Percentiles rank a stretch among this genome's conserved stretches.
phyloP scores from a whole-genome alignment of 2,888 invertebrate species.

The Acleris sparsana region DNA sequence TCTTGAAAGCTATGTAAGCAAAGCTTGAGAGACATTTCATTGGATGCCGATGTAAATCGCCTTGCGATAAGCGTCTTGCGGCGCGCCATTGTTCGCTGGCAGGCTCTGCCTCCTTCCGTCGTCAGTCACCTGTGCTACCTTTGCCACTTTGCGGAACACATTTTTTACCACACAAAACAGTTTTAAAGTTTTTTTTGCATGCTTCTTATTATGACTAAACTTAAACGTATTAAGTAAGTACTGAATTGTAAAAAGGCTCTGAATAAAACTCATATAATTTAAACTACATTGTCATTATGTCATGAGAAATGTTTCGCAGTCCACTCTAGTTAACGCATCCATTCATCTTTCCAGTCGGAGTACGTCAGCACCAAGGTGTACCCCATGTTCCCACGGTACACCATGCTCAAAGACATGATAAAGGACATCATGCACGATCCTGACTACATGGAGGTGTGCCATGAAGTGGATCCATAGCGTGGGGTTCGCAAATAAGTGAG shows the following conservation, averaged over 20 bases:
- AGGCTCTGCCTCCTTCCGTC: constrained; percentile 13
- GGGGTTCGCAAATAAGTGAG: constrained; percentile 83
- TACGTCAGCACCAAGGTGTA: constrained; percentile 96
- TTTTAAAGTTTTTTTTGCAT: too few species aligned
- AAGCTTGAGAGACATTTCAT: constrained; percentile 24
- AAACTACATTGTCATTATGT: constrained; percentile 7
- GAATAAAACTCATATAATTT: constrained; percentile 1
- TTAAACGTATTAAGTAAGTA: too few species aligned
- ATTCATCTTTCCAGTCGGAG: constrained; percentile 86
- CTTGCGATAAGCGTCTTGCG: constrained; percentile 27
- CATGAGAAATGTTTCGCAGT: constrained; percentile 9
- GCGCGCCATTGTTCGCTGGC: constrained; percentile 19
- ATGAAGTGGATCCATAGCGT: constrained; percentile 91
- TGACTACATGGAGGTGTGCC: constrained; percentile 98
- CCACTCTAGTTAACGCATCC: constrained; percentile 17
- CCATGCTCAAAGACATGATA: constrained; percentile 98
- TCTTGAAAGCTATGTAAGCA: constrained; percentile 12
- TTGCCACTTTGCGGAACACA: not conserved
- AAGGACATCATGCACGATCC: constrained; percentile 97
- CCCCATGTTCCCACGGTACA: constrained; percentile 97
- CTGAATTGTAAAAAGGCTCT: not conserved
- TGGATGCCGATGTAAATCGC: constrained; percentile 23
- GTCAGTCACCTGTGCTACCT: constrained; percentile 15
- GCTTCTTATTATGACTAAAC: too few species aligned
- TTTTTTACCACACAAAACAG: constrained; percentile 14